Evolutionary conservation across 2,113 vertebrate species (phyloP), one percentile per base, ranked within the genome.

Genomic region (Takifugu bimaculatus): DNA sequence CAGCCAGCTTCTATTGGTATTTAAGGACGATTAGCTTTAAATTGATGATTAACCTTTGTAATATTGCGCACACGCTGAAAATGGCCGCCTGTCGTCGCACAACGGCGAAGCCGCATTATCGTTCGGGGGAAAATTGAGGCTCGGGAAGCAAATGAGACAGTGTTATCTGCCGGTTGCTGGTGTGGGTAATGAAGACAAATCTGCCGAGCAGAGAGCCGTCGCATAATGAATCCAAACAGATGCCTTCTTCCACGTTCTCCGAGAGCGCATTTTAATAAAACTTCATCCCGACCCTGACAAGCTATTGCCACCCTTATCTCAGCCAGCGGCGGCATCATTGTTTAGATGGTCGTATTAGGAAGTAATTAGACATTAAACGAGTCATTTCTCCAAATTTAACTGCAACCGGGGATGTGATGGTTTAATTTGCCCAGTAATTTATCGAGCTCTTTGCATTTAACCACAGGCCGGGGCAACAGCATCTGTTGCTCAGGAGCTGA

Each of bases 1-100:
- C 71, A 61, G 50, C 62, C 20, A 20, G 74, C 68, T 60, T 79
- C 79, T 78, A 85, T 77, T 81, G 87, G 86, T 87, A 87, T 91
- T 90, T 88, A 87, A 85, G 72, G 70, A 89, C 88, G 87, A 90
- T 92, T 87, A 88, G 75, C 86, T 88, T 86, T 79, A 91, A 91
- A 91, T 86, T 86, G 80, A 82, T 77, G 87, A 91, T 90, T 91
- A 91, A 88, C 89, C 88, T 91, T 80, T 86, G 73, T 88, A 88
- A 88, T 90, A 78, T 80, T 68, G 66, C 27, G 29, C 59, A 73
- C 83, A 71, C 77, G 81, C 69, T 70, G 82, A 86, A 80, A 89
- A 89, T 52, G 82, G 67, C 64, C 58, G 70, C 73, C 79, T 72
- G 66, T 81, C 81, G 84, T 80, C 65, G 81, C 78, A 53, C 58